Evolutionary conservation across 1,140 invertebrate species (phyloP).

Genomic region (Drosophila tristis): DNA sequence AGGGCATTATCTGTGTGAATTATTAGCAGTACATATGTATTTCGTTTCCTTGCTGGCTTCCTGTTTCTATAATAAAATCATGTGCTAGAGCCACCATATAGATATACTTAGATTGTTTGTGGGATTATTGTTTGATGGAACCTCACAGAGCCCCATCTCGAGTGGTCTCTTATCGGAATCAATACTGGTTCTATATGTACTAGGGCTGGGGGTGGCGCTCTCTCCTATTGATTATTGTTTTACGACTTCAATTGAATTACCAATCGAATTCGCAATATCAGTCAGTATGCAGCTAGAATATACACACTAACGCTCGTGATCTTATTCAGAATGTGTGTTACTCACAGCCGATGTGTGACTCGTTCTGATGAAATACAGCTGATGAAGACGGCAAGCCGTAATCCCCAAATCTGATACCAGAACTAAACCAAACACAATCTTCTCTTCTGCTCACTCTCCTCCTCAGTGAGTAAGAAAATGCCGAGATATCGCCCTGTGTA

Average conservation of each 20-base stretch:
- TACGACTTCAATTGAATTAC: slow-evolving; percentile 36
- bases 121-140: slow-evolving; percentile 20
- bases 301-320: slow-evolving; percentile 23
- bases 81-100: neutral
- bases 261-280: slow-evolving; percentile 17
- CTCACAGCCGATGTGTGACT: slow-evolving; percentile 14
- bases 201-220: slow-evolving; percentile 18
- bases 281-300: neutral
- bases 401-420: no score
- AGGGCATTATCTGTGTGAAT: slow-evolving; percentile 38
- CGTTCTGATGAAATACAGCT: slow-evolving; percentile 13
- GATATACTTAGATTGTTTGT: neutral
- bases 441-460: no score
- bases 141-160: neutral
- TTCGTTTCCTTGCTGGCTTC: slow-evolving; percentile 25
- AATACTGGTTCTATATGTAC: slow-evolving; percentile 13
- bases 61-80: slow-evolving; percentile 37
- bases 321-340: slow-evolving; percentile 9
- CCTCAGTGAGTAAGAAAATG: no score
- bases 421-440: no score
- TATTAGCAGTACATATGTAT: neutral
- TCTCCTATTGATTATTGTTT: slow-evolving; percentile 38
- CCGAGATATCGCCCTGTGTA: no score
- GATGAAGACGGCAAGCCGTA: neutral
- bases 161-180: slow-evolving; percentile 36